These are phyloP conservation scores for Lepus townsendii DNA, from an alignment of 2,797 vertebrate species.

Conservation along the genomic window DNA sequence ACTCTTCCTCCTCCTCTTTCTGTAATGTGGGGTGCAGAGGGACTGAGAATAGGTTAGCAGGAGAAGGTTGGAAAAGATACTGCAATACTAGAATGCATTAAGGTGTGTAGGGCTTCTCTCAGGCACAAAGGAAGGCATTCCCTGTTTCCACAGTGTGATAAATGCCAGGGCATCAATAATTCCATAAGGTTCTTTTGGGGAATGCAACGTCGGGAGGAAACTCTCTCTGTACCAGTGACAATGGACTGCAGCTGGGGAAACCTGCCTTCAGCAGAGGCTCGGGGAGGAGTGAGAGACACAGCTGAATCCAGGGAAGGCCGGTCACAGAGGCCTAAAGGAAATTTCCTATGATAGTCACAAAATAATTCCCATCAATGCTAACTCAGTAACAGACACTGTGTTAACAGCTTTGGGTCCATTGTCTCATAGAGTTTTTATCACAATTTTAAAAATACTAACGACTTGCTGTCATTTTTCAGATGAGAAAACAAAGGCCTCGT, in stretches of 20 bases:
- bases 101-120: neutral
- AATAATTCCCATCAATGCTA: neutral
- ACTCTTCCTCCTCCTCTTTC: neutral
- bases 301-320: too few relatives aligned
- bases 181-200: neutral
- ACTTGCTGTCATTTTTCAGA: neutral
- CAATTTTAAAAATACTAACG: neutral
- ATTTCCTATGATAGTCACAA: neutral
- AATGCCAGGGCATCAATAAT: neutral
- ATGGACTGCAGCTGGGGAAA: neutral
- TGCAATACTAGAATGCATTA: neutral
- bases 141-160: neutral
- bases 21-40: neutral
- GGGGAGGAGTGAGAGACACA: neutral
- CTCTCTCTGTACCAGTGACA: neutral
- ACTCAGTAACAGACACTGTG: neutral
- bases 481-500: neutral
- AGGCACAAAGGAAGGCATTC: neutral
- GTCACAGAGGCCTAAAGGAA: neutral
- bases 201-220: neutral
- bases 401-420: neutral
- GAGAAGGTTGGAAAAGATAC: neutral
- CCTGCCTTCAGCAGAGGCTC: neutral
- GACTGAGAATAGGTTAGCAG: neutral
- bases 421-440: neutral